Base-by-base conservation (phyloP, 92 coral and sea anemone genomes). In the Plumapathes pennacea region DNA sequence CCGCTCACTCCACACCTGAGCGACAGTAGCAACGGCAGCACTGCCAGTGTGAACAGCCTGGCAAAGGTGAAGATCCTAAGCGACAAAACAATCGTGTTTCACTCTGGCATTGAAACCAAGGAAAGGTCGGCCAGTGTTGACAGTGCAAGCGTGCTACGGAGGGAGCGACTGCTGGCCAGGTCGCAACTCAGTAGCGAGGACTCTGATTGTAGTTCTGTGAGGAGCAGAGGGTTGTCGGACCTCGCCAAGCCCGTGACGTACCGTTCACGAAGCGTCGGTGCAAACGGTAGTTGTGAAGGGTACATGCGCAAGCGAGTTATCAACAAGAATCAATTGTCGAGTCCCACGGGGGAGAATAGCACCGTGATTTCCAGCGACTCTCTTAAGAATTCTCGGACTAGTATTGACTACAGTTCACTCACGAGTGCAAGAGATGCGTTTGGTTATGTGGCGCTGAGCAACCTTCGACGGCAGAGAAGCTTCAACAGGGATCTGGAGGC, bases 401-500 rank as follows among this genome's bases (percentile, higher is more conserved):
- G 60, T 47, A 52, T 82, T 30, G 89, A 87, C 40, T 55, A 56
- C 10, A 66, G 77, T 0, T 61, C 69, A 9, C 84, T 60, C 50
- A 87, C 96, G 17, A 84, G 84, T 30, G 65, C 85, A 45, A 78
- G 94, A 19, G 96, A 92, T 50, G 98, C 98, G 17, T 83, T 86
- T 56, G 98, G 98, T n/a, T 92, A 92, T 38, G 89, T 88, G 14
- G 96, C 98, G 9, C 53, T 92, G 12, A 92, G 98, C 42, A 88
- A 82, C 14, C 73, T 92, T 32, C 80, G 98, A 2, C 68, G 96
- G 41, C 87, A 86, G 33, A 60, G 95, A 31, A 92, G 96, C 50
- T 73, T 92, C 20, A 88, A 82, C 46, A 79, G 89, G 38, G 98
- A 92, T 39, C 54, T 82, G 58, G 86, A 88, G 54, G 72, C 85